Base-by-base conservation (phyloP, 2,888 invertebrate species). In the Gortyna flavago region DNA sequence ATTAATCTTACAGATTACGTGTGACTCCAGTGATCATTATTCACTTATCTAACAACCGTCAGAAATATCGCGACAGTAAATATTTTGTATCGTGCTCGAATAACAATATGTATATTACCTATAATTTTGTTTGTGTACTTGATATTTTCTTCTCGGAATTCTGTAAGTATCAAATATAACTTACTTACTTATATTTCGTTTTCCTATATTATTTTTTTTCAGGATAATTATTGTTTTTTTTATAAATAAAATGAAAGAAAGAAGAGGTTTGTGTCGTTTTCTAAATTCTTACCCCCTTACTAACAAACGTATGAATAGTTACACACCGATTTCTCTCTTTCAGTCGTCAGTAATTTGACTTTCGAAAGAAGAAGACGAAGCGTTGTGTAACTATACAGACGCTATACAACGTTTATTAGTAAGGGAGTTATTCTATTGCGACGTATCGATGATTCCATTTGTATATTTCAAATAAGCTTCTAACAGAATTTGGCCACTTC, bases 61-160 rank as follows among this genome's bases (percentile, higher is more conserved):
- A 48, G 18, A 65, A 65, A 77, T 76, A 65, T 38, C 13, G 21
- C 32, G 1, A 1, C 64, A 21, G 44, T 44, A 62, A 62, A 29
- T 13, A 62, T 62, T 41, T 64, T 44, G 18, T 29, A 38, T 0
- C 13, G 18, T 18, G 65, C n/a, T 64, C 13, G 25, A 38, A 38
- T 29, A 32, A 65, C 57, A 6, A 64, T 44, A 18, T 25, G 13
- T 44, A 11, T 13, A 13, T 44, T 25, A 5, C 18, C 4, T 25
- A 11, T 11, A 29, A 48, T 78, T 44, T 38, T 78, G 1, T 48
- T 66, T 25, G 25, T 38, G 38, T 62, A 59, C 16, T 3, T 13
- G 16, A 59, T 67, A 67, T n/a, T 61, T 38, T 78, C 35, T 48
- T 67, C 67, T 25, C 9, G n/a, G 25, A 48, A 78, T 38, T 54